These are phyloP conservation scores for Papilio protenor DNA, from an alignment of 2,888 invertebrate genomes.

Conservation along the genomic window DNA sequence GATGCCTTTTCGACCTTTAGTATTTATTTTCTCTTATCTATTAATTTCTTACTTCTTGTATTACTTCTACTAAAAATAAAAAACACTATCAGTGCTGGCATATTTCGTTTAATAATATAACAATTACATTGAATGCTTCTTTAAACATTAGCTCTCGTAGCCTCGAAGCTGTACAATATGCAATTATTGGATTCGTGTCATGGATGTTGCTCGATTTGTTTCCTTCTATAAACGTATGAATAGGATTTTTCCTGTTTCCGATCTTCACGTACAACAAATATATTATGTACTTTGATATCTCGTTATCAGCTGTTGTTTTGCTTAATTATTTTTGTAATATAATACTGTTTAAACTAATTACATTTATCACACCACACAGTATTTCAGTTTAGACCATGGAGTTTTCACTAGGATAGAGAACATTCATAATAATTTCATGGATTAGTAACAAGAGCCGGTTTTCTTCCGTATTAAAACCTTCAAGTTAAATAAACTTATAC, in stretches of 20 bases:
- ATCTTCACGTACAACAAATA: background rate
- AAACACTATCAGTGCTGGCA: background rate
- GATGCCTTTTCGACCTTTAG: background rate
- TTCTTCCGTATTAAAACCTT: too few relatives aligned
- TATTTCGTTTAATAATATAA: too few relatives aligned
- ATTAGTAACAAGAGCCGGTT: too few relatives aligned
- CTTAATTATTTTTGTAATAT: too few relatives aligned
- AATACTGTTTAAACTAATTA: too few relatives aligned
- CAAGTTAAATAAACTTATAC: background rate
- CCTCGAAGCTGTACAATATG: conserved; percentile 20
- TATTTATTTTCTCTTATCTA: background rate
- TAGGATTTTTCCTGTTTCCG: conserved; percentile 15
- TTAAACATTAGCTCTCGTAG: too few relatives aligned
- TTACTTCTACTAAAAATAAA: background rate
- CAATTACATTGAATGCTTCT: too few relatives aligned
- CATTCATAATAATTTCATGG: too few relatives aligned
- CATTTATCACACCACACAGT: too few relatives aligned
- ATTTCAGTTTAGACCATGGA: too few relatives aligned
- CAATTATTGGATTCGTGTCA: conserved; percentile 37
- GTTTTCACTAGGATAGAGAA: conserved; percentile 37
- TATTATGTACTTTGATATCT: background rate
- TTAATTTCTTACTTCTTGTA: too few relatives aligned
- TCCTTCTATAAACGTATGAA: conserved; percentile 17
- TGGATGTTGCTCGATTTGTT: conserved; percentile 27
- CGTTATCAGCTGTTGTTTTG: too few relatives aligned